These are phyloP conservation scores for Morinoia aosen DNA, from an alignment of 2,888 invertebrate genomes.

Conservation along the genomic window DNA sequence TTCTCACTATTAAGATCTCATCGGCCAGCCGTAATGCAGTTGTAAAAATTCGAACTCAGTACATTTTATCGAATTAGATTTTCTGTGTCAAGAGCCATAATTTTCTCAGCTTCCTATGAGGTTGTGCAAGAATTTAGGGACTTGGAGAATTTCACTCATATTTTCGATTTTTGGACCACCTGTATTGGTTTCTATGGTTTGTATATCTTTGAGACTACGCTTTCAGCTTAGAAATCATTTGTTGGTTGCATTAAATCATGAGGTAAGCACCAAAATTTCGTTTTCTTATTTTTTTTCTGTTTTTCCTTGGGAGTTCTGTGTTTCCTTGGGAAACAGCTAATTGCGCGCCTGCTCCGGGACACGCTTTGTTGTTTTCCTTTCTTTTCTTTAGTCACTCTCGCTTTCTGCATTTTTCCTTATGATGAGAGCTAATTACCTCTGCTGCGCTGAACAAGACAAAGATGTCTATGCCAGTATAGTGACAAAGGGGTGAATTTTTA, in stretches of 20 bases:
- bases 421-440: neutral
- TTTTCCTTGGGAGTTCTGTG: neutral
- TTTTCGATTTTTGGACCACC: neutral
- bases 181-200: neutral
- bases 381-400: neutral
- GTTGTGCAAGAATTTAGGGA: neutral
- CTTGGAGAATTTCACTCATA: neutral
- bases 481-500: no score
- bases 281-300: neutral
- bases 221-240: neutral
- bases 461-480: neutral
- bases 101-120: neutral
- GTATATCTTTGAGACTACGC: neutral
- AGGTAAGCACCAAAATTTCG: neutral
- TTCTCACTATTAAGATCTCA: neutral
- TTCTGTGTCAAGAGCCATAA: neutral
- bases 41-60: neutral
- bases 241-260: neutral
- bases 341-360: neutral
- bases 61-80: neutral
- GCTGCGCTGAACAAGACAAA: neutral
- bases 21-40: neutral
- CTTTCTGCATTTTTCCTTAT: neutral
- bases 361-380: neutral
- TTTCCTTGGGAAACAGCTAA: neutral